phyloP scores from a whole-genome alignment of 1,140 invertebrate genomes.

The Drosophila bifasciata region DNA sequence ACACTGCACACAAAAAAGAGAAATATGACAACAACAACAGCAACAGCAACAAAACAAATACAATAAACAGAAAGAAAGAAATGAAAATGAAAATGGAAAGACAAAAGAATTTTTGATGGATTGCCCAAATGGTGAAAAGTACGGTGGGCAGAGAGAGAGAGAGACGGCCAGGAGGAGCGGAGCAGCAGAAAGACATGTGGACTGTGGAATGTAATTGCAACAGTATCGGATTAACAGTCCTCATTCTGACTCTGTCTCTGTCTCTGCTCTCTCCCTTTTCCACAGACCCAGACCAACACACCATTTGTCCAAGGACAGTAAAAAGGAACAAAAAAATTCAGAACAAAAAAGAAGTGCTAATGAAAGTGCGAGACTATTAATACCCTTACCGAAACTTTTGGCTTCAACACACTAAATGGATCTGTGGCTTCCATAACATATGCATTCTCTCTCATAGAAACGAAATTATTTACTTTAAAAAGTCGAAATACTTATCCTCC shows the following conservation, averaged over 20 bases:
- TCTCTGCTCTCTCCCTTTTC: too few species aligned
- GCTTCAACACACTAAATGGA: background rate
- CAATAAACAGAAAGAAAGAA: background rate
- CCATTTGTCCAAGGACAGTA: too few species aligned
- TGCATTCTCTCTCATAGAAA: too few species aligned
- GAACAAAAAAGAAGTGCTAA: too few species aligned
- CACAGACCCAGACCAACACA: too few species aligned
- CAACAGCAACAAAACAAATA: background rate
- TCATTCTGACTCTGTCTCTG: too few species aligned
- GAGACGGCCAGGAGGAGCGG: constrained; percentile 17
- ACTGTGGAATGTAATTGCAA: constrained; percentile 46
- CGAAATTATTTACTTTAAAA: too few species aligned
- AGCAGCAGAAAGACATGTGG: constrained; percentile 12
- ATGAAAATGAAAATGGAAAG: constrained; percentile 6
- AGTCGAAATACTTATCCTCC: too few species aligned
- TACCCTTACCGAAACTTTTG: too few species aligned
- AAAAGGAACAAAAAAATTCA: too few species aligned
- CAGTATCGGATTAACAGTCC: constrained; percentile 32
- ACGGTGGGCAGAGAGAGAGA: background rate
- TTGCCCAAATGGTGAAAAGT: constrained; percentile 34
- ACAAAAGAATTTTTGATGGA: constrained; percentile 53
- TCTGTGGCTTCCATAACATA: too few species aligned
- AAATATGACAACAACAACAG: background rate
- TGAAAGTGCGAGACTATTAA: too few species aligned
- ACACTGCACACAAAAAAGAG: constrained; percentile 2